Evolutionary conservation across 1,140 invertebrate genomes (phyloP), one percentile per base, ranked within the genome.

Genomic region (Paracyclopina nana): DNA sequence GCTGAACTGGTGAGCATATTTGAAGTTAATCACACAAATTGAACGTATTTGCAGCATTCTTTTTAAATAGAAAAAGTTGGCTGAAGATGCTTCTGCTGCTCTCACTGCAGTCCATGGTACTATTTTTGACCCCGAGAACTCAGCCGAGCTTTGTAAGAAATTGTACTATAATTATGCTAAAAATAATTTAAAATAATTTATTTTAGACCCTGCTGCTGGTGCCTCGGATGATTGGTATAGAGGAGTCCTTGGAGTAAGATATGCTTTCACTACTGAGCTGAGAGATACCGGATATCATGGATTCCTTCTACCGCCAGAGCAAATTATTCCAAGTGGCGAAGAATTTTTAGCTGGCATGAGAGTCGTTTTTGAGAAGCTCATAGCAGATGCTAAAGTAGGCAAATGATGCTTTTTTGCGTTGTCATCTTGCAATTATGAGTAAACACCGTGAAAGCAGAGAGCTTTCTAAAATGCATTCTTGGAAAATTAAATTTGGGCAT

Each of bases 161-260:
- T 44, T 46, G 18, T 52, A n/a, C 18, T 12, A 20, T 9, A 12
- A n/a, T 1, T 20, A 25, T 20, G 4, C 24, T 2, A 4, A 16
- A 16, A n/a, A n/a, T n/a, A n/a, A n/a, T n/a, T n/a, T n/a, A n/a
- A n/a, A n/a, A n/a, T n/a, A n/a, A n/a, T n/a, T n/a, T n/a, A 28
- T n/a, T 5, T 14, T 40, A 52, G 50, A 52, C 26, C 50, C 50
- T 18, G 57, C 55, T 1, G 51, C 65, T 9, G 64, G 64, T 20
- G 61, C 58, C 18, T 62, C 61, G 0, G 60, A 68, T 43, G 67
- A 68, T 55, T 70, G 64, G 63, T 67, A 66, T 11, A n/a, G n/a
- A n/a, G 56, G 56, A 6, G 57, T 59, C 24, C 60, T 58, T 24
- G 62, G 62, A 11, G 58, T 63, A 12, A 63, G 62, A 41, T 69